Evolutionary conservation across 2,113 vertebrate genomes (phyloP).

Genomic region (Lycocorax pyrrhopterus): DNA sequence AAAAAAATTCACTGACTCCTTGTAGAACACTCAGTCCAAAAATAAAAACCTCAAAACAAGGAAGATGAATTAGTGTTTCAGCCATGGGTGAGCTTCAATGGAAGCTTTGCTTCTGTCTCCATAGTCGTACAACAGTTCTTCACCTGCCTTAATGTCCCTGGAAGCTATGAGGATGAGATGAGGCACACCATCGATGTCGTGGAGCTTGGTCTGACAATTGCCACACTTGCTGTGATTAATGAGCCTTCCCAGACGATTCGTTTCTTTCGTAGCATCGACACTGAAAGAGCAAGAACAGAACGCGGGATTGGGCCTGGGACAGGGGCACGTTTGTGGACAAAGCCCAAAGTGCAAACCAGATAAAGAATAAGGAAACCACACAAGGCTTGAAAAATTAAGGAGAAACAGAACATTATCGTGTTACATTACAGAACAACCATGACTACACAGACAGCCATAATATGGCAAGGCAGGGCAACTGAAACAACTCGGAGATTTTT

Average conservation of each 20-base stretch:
- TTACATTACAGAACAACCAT: not conserved
- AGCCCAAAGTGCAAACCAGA: not conserved
- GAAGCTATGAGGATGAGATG: conserved; percentile 93
- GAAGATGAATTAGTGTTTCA: conserved; percentile 79
- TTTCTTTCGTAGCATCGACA: conserved; percentile 92
- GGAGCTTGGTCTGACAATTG: conserved; percentile 93
- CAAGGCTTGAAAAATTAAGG: not conserved
- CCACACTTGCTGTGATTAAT: conserved; percentile 95
- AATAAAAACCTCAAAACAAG: not conserved
- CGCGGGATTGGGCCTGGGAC: not conserved
- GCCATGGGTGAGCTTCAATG: conserved; percentile 89
- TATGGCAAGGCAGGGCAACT: not conserved
- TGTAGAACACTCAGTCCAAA: conserved; percentile 48
- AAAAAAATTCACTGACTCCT: conserved; percentile 28
- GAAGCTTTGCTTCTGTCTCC: conserved; percentile 91
- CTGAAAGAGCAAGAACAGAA: conserved; percentile 61
- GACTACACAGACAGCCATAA: not conserved
- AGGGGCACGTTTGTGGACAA: rapidly evolving
- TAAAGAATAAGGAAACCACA: not conserved
- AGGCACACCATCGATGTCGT: conserved; percentile 84
- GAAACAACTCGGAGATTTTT: not conserved
- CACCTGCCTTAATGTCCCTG: conserved; percentile 83
- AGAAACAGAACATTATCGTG: not conserved
- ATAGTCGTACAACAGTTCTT: conserved; percentile 95
- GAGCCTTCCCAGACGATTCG: conserved; percentile 83